These are phyloP conservation scores for Rhinichthys klamathensis DNA, from an alignment of 2,113 vertebrate species.

Conservation along the genomic window DNA sequence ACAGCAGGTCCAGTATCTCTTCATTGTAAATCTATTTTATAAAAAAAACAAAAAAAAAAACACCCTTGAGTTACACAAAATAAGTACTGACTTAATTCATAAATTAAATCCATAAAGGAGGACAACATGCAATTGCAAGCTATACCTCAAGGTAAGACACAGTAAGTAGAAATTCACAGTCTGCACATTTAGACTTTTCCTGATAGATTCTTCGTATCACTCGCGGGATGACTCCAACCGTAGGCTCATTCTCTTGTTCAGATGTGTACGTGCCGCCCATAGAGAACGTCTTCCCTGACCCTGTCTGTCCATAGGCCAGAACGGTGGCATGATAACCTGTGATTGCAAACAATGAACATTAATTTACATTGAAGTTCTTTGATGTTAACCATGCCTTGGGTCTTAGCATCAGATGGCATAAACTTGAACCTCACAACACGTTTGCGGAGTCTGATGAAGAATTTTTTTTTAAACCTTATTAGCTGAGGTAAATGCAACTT, in stretches of 20 bases:
- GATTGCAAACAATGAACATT: conserved; percentile 51
- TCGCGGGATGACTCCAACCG: conserved; percentile 90
- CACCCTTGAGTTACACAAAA: neutral
- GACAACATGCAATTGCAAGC: neutral
- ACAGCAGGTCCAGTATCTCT: conserved; percentile 91
- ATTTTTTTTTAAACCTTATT: no score
- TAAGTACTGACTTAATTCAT: neutral
- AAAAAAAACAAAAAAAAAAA: neutral
- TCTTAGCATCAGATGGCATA: no score
- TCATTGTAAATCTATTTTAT: conserved; percentile 94
- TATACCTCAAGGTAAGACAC: conserved; percentile 95
- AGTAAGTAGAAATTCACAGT: conserved; percentile 81
- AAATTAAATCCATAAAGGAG: neutral
- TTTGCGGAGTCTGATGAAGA: no score
- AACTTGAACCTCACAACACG: no score
- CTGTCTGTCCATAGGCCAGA: conserved; percentile 93
- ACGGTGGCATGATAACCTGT: conserved; percentile 94
- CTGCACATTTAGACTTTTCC: conserved; percentile 78
- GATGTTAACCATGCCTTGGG: no score
- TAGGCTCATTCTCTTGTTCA: conserved; percentile 84
- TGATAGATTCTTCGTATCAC: conserved; percentile 86
- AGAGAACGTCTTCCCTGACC: conserved; percentile 95
- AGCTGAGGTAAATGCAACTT: no score
- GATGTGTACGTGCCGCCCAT: conserved; percentile 95
- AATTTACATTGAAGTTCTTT: neutral